Evolutionary conservation across 2,888 invertebrate genomes (phyloP), one percentile per base, ranked within the genome.

Genomic region (Amiota mariae): DNA sequence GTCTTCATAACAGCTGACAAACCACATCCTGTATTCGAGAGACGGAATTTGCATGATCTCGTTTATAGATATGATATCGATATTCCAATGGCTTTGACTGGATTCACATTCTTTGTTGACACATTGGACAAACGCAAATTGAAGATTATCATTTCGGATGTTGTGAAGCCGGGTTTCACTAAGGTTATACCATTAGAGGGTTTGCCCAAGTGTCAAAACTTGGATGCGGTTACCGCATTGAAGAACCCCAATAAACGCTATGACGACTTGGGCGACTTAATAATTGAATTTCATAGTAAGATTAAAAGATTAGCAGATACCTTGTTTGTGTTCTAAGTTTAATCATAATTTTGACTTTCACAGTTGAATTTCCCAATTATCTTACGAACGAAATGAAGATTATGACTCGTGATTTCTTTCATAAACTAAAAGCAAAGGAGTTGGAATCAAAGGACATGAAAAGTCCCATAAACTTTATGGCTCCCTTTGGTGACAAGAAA

Each of bases 141-240:
- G 59, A 91, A 94, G 77, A 89, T 95, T 56, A 93, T 93, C 71
- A 93, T 96, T 73, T 93, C 93, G 6, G 95, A 95, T 84, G 93
- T 95, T 8, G 92, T 95, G 66, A 90, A 92, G 36, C 94, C 94
- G 0, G 92, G 91, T 1, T 95, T 93, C 81, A 92, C 92, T 77
- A 95, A 95, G 88, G 84, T 93, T 0, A 91, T 96, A 0, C 91
- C 92, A 71, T 92, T 92, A 9, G 96, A 96, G 89, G 96, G 96
- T 1, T 90, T 96, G 81, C 95, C 95, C 0, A 87, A 93, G 72
- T 91, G 93, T 2, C 92, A 92, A 56, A 79, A 81, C 36, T 48
- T 77, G 18, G 77, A 81, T 82, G 94, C 94, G 0, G 84, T 78
- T 4, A 79, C 70, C 18, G 93, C 73, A 89, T 92, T 13, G 91